Base-by-base conservation (phyloP, 2,888 invertebrate species). In the Deilephila elpenor region DNA sequence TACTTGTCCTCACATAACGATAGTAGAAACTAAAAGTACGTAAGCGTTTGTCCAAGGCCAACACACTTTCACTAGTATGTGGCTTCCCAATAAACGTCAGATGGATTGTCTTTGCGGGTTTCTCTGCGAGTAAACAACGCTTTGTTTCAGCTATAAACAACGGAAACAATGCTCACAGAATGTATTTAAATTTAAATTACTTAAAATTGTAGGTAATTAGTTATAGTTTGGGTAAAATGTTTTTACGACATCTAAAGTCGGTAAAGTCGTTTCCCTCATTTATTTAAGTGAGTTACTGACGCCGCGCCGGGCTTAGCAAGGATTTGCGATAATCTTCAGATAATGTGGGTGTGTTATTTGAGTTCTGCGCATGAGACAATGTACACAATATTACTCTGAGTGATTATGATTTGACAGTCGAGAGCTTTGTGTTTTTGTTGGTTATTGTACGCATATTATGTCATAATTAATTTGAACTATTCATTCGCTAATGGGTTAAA, bases 101-200 rank as follows among this genome's bases (percentile, higher is more conserved):
- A 56, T 34, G 56, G 25, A 59, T 59, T 51, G 70, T 60, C 60
- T 73, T 73, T 73, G 76, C 70, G 76, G 76, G 75, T 75, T 74
- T 75, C 72, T 75, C 76, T 67, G 64, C 74, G 74, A 75, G 73
- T 73, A 75, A 78, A 79, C 77, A 80, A 81, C 25, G 61, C 59
- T 60, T 61, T 60, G 44, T 71, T 60, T 51, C 53, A 56, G 11
- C 67, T 37, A 44, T 51, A 44, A 67, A 67, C 51, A 25, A 67
- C 4, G 51, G 67, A 51, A 51, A 67, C 67, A 67, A 67, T 67
- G 25, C 51, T 25, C 25, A 6, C 6, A 67, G 14, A 51, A 20
- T 44, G 67, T 67, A 51, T 67, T 67, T 51, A 67, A 44, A 67
- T 44, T 44, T 20, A 67, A 67, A 67, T 25, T 17, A 51, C 20